Percentiles rank a stretch among this genome's conserved stretches.
These are phyloP conservation scores for Pelobates fuscus DNA, from an alignment of 2,113 vertebrate species.

Conservation along the genomic window DNA sequence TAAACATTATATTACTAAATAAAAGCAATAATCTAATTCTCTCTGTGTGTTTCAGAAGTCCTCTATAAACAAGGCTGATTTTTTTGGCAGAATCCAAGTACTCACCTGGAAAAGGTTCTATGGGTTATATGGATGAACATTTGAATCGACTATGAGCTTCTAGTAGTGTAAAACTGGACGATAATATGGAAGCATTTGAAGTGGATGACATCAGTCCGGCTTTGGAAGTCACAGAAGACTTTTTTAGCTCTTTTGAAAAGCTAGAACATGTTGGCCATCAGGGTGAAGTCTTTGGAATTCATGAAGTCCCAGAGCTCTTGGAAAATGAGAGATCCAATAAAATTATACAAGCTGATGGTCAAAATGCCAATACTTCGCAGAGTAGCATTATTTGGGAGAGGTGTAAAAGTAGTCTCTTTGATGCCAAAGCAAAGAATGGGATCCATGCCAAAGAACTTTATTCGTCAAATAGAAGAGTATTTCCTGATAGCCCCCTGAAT, in stretches of 20 bases:
- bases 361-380: constrained; percentile 60
- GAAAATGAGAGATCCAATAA: constrained; percentile 65
- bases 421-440: constrained; percentile 70
- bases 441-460: constrained; percentile 79
- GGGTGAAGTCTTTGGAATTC: constrained; percentile 70
- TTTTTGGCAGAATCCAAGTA: background rate
- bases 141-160: background rate
- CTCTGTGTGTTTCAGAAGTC: constrained; percentile 60
- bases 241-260: constrained; percentile 84
- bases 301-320: constrained; percentile 79
- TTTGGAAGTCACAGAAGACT: constrained; percentile 94
- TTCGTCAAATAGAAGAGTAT: constrained; percentile 67
- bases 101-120: no score
- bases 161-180: background rate
- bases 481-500: constrained; percentile 78
- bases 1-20: background rate
- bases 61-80: background rate
- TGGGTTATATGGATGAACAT: no score
- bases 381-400: constrained; percentile 79
- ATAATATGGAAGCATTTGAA: constrained; percentile 84
- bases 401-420: constrained; percentile 71
- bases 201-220: constrained; percentile 95
- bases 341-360: constrained; percentile 64
- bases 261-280: constrained; percentile 72
- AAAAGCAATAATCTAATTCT: constrained; percentile 10